These are phyloP conservation scores for Poecile atricapillus DNA, from an alignment of 2,113 vertebrate genomes.

Conservation along the genomic window DNA sequence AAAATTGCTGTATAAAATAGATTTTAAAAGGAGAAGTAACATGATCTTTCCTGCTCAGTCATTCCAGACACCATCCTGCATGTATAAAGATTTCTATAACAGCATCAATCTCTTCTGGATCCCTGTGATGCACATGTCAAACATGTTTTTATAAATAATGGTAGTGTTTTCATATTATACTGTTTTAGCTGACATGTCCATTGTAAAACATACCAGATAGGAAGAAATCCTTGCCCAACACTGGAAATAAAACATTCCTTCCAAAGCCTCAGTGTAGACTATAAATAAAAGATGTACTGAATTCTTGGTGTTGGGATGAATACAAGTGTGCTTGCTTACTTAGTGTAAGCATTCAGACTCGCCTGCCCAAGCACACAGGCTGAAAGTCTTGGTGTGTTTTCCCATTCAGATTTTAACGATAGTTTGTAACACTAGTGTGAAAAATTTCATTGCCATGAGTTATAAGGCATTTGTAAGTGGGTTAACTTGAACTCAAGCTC, in stretches of 20 bases:
- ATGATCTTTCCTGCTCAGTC: background rate
- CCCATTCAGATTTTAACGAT: background rate
- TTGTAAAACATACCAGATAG: slow-evolving; percentile 19
- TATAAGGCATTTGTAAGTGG: background rate
- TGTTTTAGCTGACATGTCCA: background rate
- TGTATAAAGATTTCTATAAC: background rate
- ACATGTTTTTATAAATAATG: background rate
- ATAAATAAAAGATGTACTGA: slow-evolving; percentile 40
- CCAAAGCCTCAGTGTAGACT: background rate
- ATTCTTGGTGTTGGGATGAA: background rate
- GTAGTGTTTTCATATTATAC: background rate
- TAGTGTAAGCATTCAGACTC: background rate
- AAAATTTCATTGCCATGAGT: background rate
- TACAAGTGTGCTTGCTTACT: too few relatives aligned
- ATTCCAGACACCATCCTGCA: background rate
- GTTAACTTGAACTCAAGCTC: background rate
- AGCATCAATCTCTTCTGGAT: background rate
- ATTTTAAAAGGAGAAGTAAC: slow-evolving; percentile 3
- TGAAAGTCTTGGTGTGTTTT: background rate
- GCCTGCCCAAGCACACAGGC: background rate
- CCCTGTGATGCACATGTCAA: background rate
- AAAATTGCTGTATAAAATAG: slow-evolving; percentile 5
- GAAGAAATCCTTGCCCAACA: background rate
- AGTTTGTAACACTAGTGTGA: background rate
- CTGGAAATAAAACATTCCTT: slow-evolving; percentile 8